Percentiles rank a stretch among this genome's conserved stretches.
phyloP scores from a whole-genome alignment of 1,140 invertebrate genomes.

The Drosophila albomicans region DNA sequence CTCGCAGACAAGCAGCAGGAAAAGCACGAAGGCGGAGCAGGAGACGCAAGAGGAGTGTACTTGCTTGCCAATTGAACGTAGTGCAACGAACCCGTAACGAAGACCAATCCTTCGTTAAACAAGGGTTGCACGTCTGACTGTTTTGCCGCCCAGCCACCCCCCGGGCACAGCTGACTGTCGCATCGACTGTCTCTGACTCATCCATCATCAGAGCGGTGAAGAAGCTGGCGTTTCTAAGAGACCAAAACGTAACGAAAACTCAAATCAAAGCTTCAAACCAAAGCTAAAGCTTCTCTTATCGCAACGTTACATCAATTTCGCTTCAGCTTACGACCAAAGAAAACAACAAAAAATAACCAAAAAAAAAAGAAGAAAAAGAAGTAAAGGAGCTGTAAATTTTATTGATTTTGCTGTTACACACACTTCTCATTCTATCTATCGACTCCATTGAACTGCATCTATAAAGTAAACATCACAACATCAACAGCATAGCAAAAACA shows the following conservation, averaged over 20 bases:
- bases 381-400: slow-evolving; percentile 57
- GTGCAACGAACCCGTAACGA: slow-evolving; percentile 45
- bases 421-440: slow-evolving; percentile 34
- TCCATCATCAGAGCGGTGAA: slow-evolving; percentile 51
- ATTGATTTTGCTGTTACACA: slow-evolving; percentile 70
- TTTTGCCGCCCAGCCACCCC: slow-evolving; percentile 11
- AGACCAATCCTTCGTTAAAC: slow-evolving; percentile 30
- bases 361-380: slow-evolving; percentile 12
- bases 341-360: slow-evolving; percentile 14
- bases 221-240: slow-evolving; percentile 48
- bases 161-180: slow-evolving; percentile 29
- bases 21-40: neutral
- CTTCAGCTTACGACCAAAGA: slow-evolving; percentile 21
- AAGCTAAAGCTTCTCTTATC: slow-evolving; percentile 30
- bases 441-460: slow-evolving; percentile 55
- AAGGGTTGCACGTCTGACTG: slow-evolving; percentile 31
- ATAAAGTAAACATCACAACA: slow-evolving; percentile 41
- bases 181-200: slow-evolving; percentile 58
- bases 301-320: slow-evolving; percentile 19
- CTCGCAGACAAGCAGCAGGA: slow-evolving; percentile 17
- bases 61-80: slow-evolving; percentile 43
- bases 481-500: slow-evolving; percentile 35
- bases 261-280: slow-evolving; percentile 18
- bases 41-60: neutral
- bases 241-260: slow-evolving; percentile 11